A percentile compares a stretch with the other conserved stretches of the same genome.
These are phyloP conservation scores for Nephrotoma guestfalica DNA, from an alignment of 2,888 invertebrate genomes.

Conservation along the genomic window DNA sequence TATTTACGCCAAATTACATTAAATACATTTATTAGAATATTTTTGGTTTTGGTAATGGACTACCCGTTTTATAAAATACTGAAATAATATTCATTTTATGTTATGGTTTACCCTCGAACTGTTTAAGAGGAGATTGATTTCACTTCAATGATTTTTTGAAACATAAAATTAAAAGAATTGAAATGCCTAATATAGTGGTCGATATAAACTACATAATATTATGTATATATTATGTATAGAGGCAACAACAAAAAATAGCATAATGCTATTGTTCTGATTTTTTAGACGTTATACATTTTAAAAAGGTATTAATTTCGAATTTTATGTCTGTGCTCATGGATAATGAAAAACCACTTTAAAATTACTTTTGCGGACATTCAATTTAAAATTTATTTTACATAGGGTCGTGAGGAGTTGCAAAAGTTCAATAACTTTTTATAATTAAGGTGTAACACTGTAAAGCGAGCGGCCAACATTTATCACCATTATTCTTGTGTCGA, in stretches of 20 bases:
- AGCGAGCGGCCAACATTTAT: background rate
- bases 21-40: background rate
- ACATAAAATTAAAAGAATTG: background rate
- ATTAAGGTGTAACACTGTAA: background rate
- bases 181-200: background rate
- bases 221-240: background rate
- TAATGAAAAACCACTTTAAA: background rate
- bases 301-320: background rate
- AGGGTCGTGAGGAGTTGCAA: background rate
- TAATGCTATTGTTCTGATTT: background rate
- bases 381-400: background rate
- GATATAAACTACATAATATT: background rate
- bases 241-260: background rate
- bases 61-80: background rate
- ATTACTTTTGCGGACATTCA: background rate
- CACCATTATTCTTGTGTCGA: background rate
- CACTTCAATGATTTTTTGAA: background rate
- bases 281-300: background rate
- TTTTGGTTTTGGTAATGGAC: background rate
- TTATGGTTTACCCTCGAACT: background rate
- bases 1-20: background rate
- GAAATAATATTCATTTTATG: background rate
- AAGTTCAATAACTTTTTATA: background rate
- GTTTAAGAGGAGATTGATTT: background rate
- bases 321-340: background rate